These are phyloP conservation scores for Zaprionus obscuricornis DNA, from an alignment of 2,888 invertebrate genomes.

Conservation along the genomic window DNA sequence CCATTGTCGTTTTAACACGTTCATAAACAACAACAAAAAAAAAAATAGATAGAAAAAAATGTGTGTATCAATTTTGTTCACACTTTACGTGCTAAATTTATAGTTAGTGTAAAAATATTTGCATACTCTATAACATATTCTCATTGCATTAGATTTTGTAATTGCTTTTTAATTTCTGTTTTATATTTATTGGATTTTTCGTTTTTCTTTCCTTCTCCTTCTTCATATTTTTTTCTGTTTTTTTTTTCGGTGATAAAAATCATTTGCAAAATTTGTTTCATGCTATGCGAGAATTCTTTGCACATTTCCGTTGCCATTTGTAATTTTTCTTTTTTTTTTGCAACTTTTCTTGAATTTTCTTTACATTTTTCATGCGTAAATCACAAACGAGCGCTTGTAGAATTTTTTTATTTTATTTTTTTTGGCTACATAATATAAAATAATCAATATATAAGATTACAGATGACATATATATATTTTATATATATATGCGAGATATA, in stretches of 20 bases:
- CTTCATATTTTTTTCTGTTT: slow-evolving; percentile 1
- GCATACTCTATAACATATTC: too few relatives aligned
- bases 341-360: slow-evolving; percentile 2
- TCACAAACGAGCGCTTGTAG: slow-evolving; percentile 32
- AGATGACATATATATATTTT: slow-evolving; percentile 24
- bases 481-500: neutral
- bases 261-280: slow-evolving; percentile 20
- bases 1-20: too few relatives aligned
- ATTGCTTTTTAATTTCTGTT: slow-evolving; percentile 57
- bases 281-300: slow-evolving; percentile 22
- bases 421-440: slow-evolving; percentile 39
- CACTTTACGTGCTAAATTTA: slow-evolving; percentile 7
- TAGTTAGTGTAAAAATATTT: slow-evolving; percentile 38
- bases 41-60: too few relatives aligned
- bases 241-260: slow-evolving; percentile 33
- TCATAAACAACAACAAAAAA: too few relatives aligned
- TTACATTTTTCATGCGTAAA: slow-evolving; percentile 22
- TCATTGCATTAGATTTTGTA: slow-evolving; percentile 31
- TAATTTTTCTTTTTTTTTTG: neutral
- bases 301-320: slow-evolving; percentile 39
- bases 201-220: neutral
- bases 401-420: slow-evolving; percentile 50
- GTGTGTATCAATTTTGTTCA: too few relatives aligned
- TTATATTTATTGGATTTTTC: slow-evolving; percentile 33
- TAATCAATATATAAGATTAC: slow-evolving; percentile 36